Evolutionary conservation across 2,888 invertebrate genomes (phyloP), one percentile per base, ranked within the genome.

Genomic region (Eupithecia vulgata): DNA sequence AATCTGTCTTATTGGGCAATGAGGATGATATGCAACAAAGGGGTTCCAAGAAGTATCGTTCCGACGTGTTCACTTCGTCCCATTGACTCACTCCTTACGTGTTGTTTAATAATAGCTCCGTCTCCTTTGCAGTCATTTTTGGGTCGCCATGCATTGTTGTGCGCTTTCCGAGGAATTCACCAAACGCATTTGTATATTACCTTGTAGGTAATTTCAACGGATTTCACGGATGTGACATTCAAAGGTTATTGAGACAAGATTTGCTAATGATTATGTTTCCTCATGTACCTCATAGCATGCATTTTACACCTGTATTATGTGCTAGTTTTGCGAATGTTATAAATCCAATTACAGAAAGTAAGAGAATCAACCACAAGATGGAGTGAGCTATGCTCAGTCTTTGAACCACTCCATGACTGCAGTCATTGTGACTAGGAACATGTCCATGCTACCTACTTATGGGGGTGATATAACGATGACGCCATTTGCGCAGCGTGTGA

Each of bases 11-110:
- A 91, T 91, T 91, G 89, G 90, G 88, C 91, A 90, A 90, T 88
- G 89, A 90, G 91, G 88, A 92, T 92, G 90, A 93, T 91, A 90
- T 90, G 90, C 91, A 90, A 83, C 87, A 90, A 93, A 92, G 89
- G 89, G 86, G 85, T 93, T 94, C 94, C 79, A 78, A 91, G 93
- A 93, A 93, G 84, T 88, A 85, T 84, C 89, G 90, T 87, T 89
- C 84, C 82, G 84, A 86, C 87, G 82, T 83, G 88, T 86, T 81
- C 85, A 82, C 81, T 77, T 83, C 87, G 87, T 86, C 87, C 87
- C 88, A 90, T 91, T 93, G 92, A 93, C 87, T 93, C 93, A 93
- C 85, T 87, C 82, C 88, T 85, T 88, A 90, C 89, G 88, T 88
- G 89, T 89, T 84, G 83, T 88, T 89, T 91, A 93, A 90, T 91